Base-by-base conservation (phyloP, 1,140 invertebrate genomes). In the Brachionus koreanus region DNA sequence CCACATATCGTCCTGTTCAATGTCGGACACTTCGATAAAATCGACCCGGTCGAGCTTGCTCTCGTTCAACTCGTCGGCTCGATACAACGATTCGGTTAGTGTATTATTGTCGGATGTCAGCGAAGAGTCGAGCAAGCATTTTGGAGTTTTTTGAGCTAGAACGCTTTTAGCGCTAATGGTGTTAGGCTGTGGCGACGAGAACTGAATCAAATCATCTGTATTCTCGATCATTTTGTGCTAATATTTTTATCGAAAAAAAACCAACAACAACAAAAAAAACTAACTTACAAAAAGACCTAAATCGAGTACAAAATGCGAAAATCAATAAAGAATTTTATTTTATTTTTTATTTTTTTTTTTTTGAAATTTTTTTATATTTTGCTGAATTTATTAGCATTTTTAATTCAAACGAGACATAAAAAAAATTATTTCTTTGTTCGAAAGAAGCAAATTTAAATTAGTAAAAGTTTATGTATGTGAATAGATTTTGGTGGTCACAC, bases 291-390 rank as follows among this genome's bases (percentile, higher is more conserved):
- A 74, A 46, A 74, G 6, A 46, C 7, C 19, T 43, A 43, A 46
- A 46, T 25, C 12, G 43, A 74, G 12, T 23, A 33, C 12, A 7
- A 25, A 46, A 23, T 29, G 43, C 5, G 23, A 74, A 74, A 74
- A 74, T 74, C 37, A 74, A 74, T 69, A 69, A 69, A 69, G 35
- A 69, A 69, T 37, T 37, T 69, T 69, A 37, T 69, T 37, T 37
- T 52, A 52, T 52, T 42, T 69, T 52, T 52, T 52, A 3, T 12
- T 57, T 57, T 57, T 57, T 57, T 57, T 69, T 37, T 39, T 57
- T 57, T 57, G 43, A 46, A 46, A 46, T 46, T 46, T 65, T 35
- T 65, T 29, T 35, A n/a, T 33, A 16, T 33, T 10, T 10, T 65
- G 3, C 7, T 33, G 37, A 69, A 39, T 69, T 69, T 69, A 69